Evolutionary conservation across 2,888 invertebrate species (phyloP), one percentile per base, ranked within the genome.

Genomic region (Anodontia alba): DNA sequence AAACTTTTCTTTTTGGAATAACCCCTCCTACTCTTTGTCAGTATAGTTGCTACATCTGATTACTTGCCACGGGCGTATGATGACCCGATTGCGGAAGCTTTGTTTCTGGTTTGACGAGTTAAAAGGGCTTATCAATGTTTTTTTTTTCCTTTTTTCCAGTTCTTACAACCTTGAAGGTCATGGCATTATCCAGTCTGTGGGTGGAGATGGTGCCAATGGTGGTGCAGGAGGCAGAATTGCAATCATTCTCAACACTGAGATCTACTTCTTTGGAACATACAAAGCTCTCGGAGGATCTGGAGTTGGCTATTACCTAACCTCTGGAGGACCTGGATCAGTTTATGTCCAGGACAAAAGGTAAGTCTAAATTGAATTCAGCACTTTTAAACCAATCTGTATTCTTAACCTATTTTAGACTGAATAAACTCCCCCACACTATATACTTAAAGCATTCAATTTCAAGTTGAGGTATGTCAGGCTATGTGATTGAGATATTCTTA

Each of bases 211-310:
- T 20, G 83, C 62, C 23, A 67, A 73, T 31, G 91, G 90, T 15
- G 91, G 91, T 0, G 83, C 91, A 33, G 91, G 91, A 31, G 91
- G 91, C 8, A 78, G 90, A 49, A 84, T 91, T 36, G 88, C 90
- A 17, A 49, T 89, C 20, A 78, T 88, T 46, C 80, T 90, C 7
- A 68, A 83, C 7, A 80, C 81, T 23, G 69, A 88, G 69, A 87
- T 88, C 57, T 82, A 87, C 70, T 91, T 83, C 81, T 78, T 80
- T 66, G 91, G 91, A 10, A 74, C 67, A 31, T 87, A 82, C 42
- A 33, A 73, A 3, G 82, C 89, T 33, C 72, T 79, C 42, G 91
- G 91, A 33, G 91, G 91, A n/a, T 43, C 67, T 38, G 90, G 90
- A 0, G 31, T 66, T 20, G 85, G 83, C 7, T 46, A 73, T 38